Evolutionary conservation across 2,888 invertebrate species (phyloP).

Genomic region (Dolomedes plantarius): DNA sequence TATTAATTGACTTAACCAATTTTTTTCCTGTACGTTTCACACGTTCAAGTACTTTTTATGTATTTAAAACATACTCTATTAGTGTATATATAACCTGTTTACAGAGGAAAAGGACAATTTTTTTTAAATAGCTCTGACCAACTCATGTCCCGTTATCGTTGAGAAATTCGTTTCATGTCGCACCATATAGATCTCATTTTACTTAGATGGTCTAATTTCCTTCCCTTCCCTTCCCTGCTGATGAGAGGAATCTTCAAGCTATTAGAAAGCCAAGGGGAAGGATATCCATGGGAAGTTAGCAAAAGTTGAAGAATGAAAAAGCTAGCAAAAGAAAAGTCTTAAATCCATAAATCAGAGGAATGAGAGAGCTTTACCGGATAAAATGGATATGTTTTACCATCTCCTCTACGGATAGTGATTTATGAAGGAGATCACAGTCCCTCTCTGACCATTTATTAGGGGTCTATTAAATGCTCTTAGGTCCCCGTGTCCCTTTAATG

Average conservation of each 20-base stretch:
- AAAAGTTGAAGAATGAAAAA: conserved; percentile 22
- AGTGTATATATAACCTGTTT: too few species aligned
- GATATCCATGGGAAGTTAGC: background rate
- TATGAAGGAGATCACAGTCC: background rate
- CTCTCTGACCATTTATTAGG: too few species aligned
- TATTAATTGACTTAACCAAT: too few species aligned
- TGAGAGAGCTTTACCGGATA: conserved; percentile 28
- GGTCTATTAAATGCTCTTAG: too few species aligned
- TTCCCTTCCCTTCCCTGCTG: background rate
- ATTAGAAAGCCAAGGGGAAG: background rate
- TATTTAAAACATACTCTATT: too few species aligned
- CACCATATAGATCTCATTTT: background rate
- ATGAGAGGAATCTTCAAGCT: background rate
- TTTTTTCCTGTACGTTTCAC: too few species aligned
- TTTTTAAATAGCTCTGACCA: too few species aligned
- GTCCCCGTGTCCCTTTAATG: too few species aligned
- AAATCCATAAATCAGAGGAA: conserved; percentile 41
- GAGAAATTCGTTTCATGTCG: background rate
- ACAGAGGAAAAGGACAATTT: too few species aligned
- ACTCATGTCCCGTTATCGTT: too few species aligned
- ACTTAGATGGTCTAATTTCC: background rate
- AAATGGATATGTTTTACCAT: conserved; percentile 39
- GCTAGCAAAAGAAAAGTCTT: conserved; percentile 30
- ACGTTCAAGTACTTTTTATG: too few species aligned
- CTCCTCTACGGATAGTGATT: conserved; percentile 22